Conservation (phyloP, 37 sponge, comb jelly and placozoan species). For the Aphrocallistes beatrix region DNA sequence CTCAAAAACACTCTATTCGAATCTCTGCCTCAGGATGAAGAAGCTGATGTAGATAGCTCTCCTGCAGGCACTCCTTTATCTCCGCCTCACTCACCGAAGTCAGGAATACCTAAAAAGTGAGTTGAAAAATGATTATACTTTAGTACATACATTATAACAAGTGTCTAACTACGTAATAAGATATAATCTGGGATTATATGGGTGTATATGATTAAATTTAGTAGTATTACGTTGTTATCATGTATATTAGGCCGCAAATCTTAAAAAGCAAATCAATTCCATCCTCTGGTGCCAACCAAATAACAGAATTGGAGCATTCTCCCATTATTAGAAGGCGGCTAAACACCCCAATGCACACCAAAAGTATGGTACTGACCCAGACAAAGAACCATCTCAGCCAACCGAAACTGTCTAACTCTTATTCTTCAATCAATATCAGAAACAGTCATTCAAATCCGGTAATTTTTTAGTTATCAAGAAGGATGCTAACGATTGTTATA, state of each 20-base stretch:
- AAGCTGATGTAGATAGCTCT: not conserved
- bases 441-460: not conserved
- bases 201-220: not conserved
- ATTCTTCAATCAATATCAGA: not conserved
- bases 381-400: not conserved
- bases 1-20: not conserved
- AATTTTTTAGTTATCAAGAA: too few relatives aligned
- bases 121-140: too few relatives aligned
- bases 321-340: not conserved
- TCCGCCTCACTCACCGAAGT: not conserved
- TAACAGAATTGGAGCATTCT: not conserved
- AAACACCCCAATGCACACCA: not conserved
- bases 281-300: not conserved
- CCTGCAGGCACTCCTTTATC: not conserved
- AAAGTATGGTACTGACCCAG: not conserved
- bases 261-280: not conserved
- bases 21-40: not conserved
- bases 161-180: not conserved
- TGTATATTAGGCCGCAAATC: not conserved
- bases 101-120: too few relatives aligned
- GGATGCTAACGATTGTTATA: too few relatives aligned
- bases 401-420: not conserved
- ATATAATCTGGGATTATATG: not conserved
- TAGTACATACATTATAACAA: too few relatives aligned
- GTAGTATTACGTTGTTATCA: not conserved